A percentile compares a stretch with the other conserved stretches of the same genome.
phyloP scores from a whole-genome alignment of 1,140 invertebrate species.

The Drosophila nikananu region DNA sequence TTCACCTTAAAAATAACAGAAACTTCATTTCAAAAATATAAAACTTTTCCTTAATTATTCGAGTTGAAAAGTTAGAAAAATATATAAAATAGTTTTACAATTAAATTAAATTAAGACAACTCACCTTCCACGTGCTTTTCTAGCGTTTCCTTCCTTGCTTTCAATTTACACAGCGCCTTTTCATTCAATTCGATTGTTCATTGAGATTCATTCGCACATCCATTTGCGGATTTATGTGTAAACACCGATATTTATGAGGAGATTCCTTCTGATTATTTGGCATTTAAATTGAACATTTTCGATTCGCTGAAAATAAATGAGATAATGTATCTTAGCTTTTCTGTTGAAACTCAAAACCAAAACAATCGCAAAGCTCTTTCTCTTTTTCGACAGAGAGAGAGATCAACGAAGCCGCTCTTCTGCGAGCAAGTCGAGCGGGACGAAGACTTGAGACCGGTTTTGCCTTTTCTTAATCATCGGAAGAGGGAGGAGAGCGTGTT shows the following conservation, averaged over 20 bases:
- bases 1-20: not conserved
- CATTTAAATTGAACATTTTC: slow-evolving; percentile 38
- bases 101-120: not conserved
- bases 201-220: slow-evolving; percentile 32
- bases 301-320: slow-evolving; percentile 52
- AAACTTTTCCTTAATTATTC: not conserved
- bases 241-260: slow-evolving; percentile 26
- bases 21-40: not conserved
- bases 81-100: not conserved
- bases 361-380: slow-evolving; percentile 17
- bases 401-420: slow-evolving; percentile 34
- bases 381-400: slow-evolving; percentile 7
- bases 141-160: slow-evolving; percentile 18
- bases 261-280: slow-evolving; percentile 40
- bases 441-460: slow-evolving; percentile 60
- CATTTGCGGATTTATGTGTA: slow-evolving; percentile 24
- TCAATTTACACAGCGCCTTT: slow-evolving; percentile 13
- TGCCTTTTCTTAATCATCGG: slow-evolving; percentile 57
- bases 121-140: slow-evolving; percentile 33
- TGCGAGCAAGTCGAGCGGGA: slow-evolving; percentile 55
- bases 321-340: slow-evolving; percentile 18
- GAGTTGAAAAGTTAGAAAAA: not conserved
- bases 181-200: slow-evolving; percentile 35
- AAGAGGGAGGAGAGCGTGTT: slow-evolving; percentile 17
- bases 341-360: slow-evolving; percentile 21